These are phyloP conservation scores for Rhagophthalmus giganteus DNA, from an alignment of 2,888 invertebrate species.

Conservation along the genomic window DNA sequence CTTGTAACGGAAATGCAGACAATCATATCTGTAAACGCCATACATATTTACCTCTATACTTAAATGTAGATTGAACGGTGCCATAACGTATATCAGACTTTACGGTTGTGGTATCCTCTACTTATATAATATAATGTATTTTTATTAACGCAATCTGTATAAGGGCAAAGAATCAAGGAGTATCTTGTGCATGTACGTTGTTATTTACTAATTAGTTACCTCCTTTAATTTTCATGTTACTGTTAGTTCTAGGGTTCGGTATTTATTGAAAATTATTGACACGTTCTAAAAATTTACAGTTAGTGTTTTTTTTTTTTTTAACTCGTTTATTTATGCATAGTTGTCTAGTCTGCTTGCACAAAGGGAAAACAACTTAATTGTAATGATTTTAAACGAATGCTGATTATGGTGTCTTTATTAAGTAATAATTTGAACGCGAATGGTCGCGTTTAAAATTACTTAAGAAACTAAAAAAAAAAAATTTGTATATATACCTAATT, in stretches of 20 bases:
- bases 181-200: not conserved
- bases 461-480: conserved; percentile 2
- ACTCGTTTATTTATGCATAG: not conserved
- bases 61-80: too few relatives aligned
- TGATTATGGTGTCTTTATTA: conserved; percentile 23
- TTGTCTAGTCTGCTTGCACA: not conserved
- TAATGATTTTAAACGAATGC: conserved; percentile 14
- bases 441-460: not conserved
- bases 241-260: too few relatives aligned
- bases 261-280: too few relatives aligned
- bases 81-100: too few relatives aligned
- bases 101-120: too few relatives aligned
- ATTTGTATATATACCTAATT: conserved; percentile 28
- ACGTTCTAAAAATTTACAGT: too few relatives aligned
- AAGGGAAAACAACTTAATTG: conserved; percentile 11
- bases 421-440: conserved; percentile 1
- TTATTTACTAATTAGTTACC: not conserved
- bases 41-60: too few relatives aligned
- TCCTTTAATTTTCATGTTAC: too few relatives aligned
- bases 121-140: too few relatives aligned
- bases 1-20: not conserved
- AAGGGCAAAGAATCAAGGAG: not conserved
- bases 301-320: too few relatives aligned
- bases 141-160: too few relatives aligned
- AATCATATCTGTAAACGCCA: too few relatives aligned